A percentile compares a stretch with the other conserved stretches of the same genome.
Conservation (phyloP, 2,888 invertebrate genomes). For the Rambutsinella grinnellia region DNA sequence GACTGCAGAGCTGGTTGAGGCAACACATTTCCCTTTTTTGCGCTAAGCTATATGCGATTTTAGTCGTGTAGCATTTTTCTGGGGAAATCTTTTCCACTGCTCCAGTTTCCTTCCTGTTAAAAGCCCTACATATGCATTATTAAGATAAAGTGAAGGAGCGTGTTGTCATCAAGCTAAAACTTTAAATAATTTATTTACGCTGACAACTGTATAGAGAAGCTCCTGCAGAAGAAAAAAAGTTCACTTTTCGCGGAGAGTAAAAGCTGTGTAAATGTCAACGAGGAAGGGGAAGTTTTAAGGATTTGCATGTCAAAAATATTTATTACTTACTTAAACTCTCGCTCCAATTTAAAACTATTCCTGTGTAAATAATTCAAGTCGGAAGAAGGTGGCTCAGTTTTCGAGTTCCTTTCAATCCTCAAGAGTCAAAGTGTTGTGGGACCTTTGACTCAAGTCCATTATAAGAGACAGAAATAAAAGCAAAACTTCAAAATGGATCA, state of each 20-base stretch:
- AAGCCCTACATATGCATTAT: not conserved
- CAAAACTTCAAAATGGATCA: slow-evolving; percentile 40
- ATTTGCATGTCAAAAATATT: not conserved
- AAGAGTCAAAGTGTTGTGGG: no score
- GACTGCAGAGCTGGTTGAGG: slow-evolving; percentile 48
- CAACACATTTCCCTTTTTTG: slow-evolving; percentile 10
- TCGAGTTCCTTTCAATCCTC: no score
- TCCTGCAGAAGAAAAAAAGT: not conserved
- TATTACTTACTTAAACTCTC: no score
- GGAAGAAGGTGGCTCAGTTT: no score
- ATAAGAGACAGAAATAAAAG: no score
- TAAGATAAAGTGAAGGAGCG: not conserved
- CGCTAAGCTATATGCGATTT: not conserved
- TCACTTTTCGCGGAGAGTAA: not conserved
- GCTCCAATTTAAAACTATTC: no score
- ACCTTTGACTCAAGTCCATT: no score
- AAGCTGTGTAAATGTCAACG: not conserved
- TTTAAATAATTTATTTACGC: not conserved
- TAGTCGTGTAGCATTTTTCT: no score
- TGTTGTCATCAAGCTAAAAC: not conserved
- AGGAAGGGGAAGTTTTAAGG: not conserved
- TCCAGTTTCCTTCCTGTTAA: not conserved
- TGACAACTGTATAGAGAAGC: not conserved
- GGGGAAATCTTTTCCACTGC: not conserved
- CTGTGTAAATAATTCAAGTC: not conserved